phyloP scores from a whole-genome alignment of 2,797 vertebrate genomes.

The Gastrophryne carolinensis region DNA sequence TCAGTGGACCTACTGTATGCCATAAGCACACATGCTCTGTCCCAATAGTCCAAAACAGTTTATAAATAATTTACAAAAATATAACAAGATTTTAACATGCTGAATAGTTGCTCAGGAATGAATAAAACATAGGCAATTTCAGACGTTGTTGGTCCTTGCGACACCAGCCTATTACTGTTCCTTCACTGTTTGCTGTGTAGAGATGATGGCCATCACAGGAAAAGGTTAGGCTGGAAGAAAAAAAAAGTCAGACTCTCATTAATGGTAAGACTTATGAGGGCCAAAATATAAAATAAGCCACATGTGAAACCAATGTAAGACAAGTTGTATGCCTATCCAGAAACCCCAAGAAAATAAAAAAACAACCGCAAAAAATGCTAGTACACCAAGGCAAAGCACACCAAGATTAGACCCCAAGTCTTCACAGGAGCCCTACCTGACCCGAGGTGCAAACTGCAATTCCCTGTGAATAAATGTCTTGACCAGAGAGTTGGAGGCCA shows the following conservation, averaged over 20 bases:
- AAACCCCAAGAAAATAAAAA: too few species aligned
- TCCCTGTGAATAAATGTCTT: too few species aligned
- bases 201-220: conserved; percentile 96
- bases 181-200: conserved; percentile 94
- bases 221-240: conserved; percentile 85
- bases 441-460: too few species aligned
- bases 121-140: conserved; percentile 98
- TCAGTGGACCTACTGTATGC: background rate
- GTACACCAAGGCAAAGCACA: too few species aligned
- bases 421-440: too few species aligned
- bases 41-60: background rate
- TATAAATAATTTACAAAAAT: background rate
- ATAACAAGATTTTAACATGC: conserved; percentile 71
- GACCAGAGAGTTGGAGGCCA: too few species aligned
- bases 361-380: too few species aligned
- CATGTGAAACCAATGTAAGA: too few species aligned
- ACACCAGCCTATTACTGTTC: conserved; percentile 95
- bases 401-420: too few species aligned
- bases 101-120: conserved; percentile 95
- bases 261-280: too few species aligned
- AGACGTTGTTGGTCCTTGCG: conserved; percentile 95
- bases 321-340: too few species aligned
- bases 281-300: too few species aligned
- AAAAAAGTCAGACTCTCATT: background rate
- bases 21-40: background rate